A percentile compares a stretch with the other conserved stretches of the same genome.
phyloP scores from a whole-genome alignment of 2,888 invertebrate genomes.

The Clistopyga incitator region DNA sequence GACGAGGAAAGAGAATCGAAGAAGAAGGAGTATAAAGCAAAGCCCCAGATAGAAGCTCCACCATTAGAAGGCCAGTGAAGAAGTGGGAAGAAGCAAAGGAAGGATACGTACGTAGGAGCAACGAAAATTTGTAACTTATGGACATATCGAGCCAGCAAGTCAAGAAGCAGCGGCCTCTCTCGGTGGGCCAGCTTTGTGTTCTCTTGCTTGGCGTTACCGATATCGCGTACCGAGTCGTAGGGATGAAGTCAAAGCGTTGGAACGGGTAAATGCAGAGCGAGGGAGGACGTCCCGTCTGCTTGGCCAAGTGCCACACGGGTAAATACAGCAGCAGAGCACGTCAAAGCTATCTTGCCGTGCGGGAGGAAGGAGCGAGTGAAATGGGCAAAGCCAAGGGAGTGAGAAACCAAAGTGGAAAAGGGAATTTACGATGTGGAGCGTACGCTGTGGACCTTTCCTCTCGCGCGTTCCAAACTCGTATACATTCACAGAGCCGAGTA shows the following conservation, averaged over 20 bases:
- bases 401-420: constrained; percentile 58
- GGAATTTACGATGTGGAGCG: constrained; percentile 60
- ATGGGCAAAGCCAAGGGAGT: constrained; percentile 20
- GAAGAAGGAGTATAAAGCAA: not conserved
- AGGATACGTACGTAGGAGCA: not conserved
- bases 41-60: not conserved
- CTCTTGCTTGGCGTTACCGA: not conserved
- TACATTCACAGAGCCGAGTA: constrained; percentile 34
- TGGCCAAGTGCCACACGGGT: constrained; percentile 65
- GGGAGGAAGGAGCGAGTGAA: constrained; percentile 26
- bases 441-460: constrained; percentile 37
- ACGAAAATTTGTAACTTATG: constrained; percentile 23
- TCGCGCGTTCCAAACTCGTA: constrained; percentile 33
- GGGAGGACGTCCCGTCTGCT: constrained; percentile 23
- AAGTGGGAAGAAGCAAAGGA: not conserved
- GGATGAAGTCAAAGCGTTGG: constrained; percentile 31
- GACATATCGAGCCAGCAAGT: constrained; percentile 11
- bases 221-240: constrained; percentile 12
- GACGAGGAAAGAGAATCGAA: not conserved
- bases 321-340: constrained; percentile 59
- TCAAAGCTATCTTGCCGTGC: constrained; percentile 63
- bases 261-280: constrained; percentile 30
- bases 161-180: not conserved
- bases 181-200: not conserved
- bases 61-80: not conserved